A percentile compares a stretch with the other conserved stretches of the same genome.
Conservation (phyloP, 2,888 invertebrate genomes). For the Ceratothoa steindachneri region DNA sequence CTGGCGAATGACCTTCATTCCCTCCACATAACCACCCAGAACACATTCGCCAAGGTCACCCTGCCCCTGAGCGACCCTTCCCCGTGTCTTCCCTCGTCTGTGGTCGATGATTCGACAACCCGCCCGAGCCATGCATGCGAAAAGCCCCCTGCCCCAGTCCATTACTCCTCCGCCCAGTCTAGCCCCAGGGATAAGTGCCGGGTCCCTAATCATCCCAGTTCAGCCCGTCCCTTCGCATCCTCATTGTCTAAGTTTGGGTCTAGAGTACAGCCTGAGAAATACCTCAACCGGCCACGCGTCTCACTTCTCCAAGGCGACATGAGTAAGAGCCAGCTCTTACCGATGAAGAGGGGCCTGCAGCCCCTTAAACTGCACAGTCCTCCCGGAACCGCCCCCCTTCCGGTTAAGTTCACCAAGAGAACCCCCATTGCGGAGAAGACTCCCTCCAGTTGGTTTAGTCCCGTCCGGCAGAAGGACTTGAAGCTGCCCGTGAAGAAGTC, state of each 20-base stretch:
- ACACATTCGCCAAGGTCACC: slow-evolving; percentile 26
- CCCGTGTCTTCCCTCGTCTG: neutral
- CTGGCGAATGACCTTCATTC: slow-evolving; percentile 38
- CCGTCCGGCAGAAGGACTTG: slow-evolving; percentile 45
- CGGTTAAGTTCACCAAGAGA: slow-evolving; percentile 45
- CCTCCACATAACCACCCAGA: slow-evolving; percentile 30
- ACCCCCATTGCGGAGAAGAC: slow-evolving; percentile 41
- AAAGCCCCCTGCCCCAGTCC: neutral
- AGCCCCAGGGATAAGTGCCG: slow-evolving; percentile 1
- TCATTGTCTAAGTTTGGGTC: neutral
- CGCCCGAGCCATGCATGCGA: neutral
- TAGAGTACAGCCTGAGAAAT: slow-evolving; percentile 3
- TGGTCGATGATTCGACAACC: neutral
- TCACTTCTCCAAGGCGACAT: neutral
- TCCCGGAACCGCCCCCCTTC: slow-evolving; percentile 45
- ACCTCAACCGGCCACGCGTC: neutral
- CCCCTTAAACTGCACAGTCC: slow-evolving; percentile 41
- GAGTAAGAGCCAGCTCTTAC: neutral
- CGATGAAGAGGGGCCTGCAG: slow-evolving; percentile 12
- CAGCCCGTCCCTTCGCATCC: slow-evolving; percentile 9
- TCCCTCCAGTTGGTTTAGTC: slow-evolving; percentile 48
- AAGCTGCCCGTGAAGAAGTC: slow-evolving; percentile 43
- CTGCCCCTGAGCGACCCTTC: neutral
- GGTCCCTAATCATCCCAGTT: neutral
- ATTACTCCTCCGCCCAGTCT: slow-evolving; percentile 7